Evolutionary conservation across 1,140 invertebrate species (phyloP), one percentile per base, ranked within the genome.

Genomic region (Atopsyche davidsoni): DNA sequence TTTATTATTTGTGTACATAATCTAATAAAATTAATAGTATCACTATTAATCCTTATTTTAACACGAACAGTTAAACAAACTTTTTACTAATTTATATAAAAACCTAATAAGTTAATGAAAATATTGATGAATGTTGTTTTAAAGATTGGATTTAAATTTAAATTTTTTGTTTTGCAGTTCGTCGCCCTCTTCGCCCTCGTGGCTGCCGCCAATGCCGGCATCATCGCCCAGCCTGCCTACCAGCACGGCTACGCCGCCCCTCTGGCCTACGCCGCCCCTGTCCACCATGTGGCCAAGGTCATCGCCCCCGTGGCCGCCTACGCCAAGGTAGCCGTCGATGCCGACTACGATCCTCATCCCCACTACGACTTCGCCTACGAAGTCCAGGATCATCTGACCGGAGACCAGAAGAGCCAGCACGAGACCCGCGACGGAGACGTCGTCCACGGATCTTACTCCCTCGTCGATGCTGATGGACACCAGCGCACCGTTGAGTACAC

Each of bases 401-500:
- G 73, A 28, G 67, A 70, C 51, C 60, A 61, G 24, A 69, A 72
- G 41, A 64, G 59, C 31, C 67, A 70, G 54, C 64, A 64, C 58
- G 68, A 72, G 50, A 60, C 59, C 16, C 51, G 65, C 10, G 60
- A 66, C 35, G 64, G 66, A n/a, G 64, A 64, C 45, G 60, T 62
- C 2, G 60, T 67, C 18, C 61, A 61, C 16, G 67, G 67, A 14
- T 52, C 65, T 59, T 77, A 75, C 67, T 73, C 72, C 43, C 66
- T 74, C 7, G 67, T 75, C 6, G 68, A 75, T 48, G 68, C 74
- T 28, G 74, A 77, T 57, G 73, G 74, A 58, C 71, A 71, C 48
- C 64, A 72, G 10, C 70, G 73, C 59, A 75, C 69, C 57, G 73
- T 75, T 51, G 66, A 73, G 24, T 77, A 77, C 67, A 72, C 70